Evolutionary conservation across 2,888 invertebrate species (phyloP).

Genomic region (Troides helena): DNA sequence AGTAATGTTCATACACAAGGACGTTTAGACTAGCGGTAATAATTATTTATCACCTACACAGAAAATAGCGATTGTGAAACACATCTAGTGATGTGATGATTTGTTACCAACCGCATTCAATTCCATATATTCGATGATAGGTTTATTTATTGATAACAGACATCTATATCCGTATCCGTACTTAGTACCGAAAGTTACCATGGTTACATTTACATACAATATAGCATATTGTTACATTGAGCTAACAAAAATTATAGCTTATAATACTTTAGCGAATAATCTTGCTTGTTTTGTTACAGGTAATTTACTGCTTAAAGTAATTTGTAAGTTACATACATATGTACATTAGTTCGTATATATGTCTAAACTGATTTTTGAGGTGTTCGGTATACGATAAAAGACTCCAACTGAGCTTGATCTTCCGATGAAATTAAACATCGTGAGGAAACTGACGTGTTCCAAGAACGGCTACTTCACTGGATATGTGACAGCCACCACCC

Average conservation of each 20-base stretch:
- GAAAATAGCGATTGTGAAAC: conserved; percentile 52
- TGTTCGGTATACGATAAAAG: too few relatives aligned
- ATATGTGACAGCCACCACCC: too few relatives aligned
- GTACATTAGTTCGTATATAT: too few relatives aligned
- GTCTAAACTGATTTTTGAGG: too few relatives aligned
- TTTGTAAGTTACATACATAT: not conserved
- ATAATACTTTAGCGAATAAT: not conserved
- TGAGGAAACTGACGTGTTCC: too few relatives aligned
- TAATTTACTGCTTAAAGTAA: not conserved
- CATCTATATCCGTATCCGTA: too few relatives aligned
- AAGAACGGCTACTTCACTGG: too few relatives aligned
- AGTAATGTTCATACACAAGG: conserved; percentile 42
- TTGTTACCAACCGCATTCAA: conserved; percentile 32
- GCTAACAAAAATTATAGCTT: not conserved
- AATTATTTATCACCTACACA: conserved; percentile 68
- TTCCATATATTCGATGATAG: conserved; percentile 3
- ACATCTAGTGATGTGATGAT: conserved; percentile 45
- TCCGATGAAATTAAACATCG: too few relatives aligned
- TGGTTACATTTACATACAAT: too few relatives aligned
- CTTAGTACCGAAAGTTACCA: too few relatives aligned
- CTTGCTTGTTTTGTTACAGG: conserved; percentile 8
- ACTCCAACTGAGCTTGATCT: too few relatives aligned
- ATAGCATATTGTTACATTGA: too few relatives aligned
- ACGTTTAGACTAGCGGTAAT: conserved; percentile 45
- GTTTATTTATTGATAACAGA: not conserved